Evolutionary conservation across 2,888 invertebrate species (phyloP), one percentile per base, ranked within the genome.

Genomic region (Ophion ventricosus): DNA sequence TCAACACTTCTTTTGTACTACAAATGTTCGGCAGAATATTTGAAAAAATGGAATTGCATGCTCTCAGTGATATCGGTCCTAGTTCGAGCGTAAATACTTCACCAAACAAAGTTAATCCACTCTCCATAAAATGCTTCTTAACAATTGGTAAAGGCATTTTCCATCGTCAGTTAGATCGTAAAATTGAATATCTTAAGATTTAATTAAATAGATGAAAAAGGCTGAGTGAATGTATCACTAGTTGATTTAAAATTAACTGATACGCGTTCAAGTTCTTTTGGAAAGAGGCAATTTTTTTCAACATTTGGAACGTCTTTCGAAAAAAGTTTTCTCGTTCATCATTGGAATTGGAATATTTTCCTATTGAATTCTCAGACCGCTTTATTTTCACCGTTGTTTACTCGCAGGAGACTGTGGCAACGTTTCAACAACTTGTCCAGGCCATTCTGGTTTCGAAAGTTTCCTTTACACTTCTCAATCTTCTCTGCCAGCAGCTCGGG

Each of bases 391-490:
- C 11, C 14, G 17, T 49, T 49, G 17, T 49, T 49, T 40, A 59
- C 64, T 75, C 79, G 64, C 20, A 85, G 63, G 2, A 88, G 82
- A 20, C 77, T 84, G 75, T 89, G 86, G 75, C 90, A 89, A 74
- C 89, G 87, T 20, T 88, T 78, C 35, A 91, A 76, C 23, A 93
- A 85, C 79, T 84, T 86, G 8, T 92, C 90, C 43, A 93, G 5
- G 94, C 95, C 77, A 57, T 93, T 89, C 89, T 95, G 95, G 89
- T 96, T 96, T 84, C 95, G 94, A 86, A 96, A 95, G 69, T 96
- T 93, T 72, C 94, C 93, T 84, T 95, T 95, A 86, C 95, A 95
- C 0, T 94, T 94, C 82, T 94, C 94, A 26, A 96, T 94, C 92
- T 96, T 96, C 87, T 95, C 94, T 89, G 94, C 92, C 11, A 96